Base-by-base conservation (phyloP, 1,140 invertebrate species). In the Ruditapes philippinarum region DNA sequence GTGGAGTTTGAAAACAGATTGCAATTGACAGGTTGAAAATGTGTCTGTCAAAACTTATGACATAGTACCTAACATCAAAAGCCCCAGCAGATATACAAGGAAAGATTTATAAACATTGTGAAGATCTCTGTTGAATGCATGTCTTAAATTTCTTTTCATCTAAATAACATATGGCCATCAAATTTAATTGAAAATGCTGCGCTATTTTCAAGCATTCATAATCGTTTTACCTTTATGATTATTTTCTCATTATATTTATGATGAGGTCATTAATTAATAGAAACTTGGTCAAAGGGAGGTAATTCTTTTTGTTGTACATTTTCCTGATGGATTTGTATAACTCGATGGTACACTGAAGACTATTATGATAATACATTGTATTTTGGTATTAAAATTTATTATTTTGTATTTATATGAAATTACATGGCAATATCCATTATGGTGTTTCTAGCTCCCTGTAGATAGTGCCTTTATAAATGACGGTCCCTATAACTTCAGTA, bases 1-100 rank as follows among this genome's bases (percentile, higher is more conserved):
- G 85, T 42, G 54, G 85, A 60, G 85, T 88, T 88, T 88, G 42
- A 88, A 80, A 79, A 70, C 76, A 88, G 76, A 88, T 88, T 88
- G 73, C 68, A 80, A 62, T 62, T 88, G 85, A 88, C 85, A 88
- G 70, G 57, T 68, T 80, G 79, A 60, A 88, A 80, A 80, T 62
- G 31, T 51, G 60, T 49, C 85, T 80, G 85, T 88, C 85, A 88
- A 88, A 78, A 88, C 85, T 68, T 79, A 70, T 88, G 85, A 88
- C 85, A 70, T 19, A 88, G 73, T 51, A 70, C 42, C 76, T 17
- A 78, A 88, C 73, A 60, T 88, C 85, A 88, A 88, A 88, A 25
- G 85, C 28, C 33, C 40, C 65, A 33, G 0, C 25, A 49, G 36
- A 80, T 80, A 88, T 80, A 88, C 76, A 70, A 51, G 49, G 0